Evolutionary conservation across 1,140 invertebrate species (phyloP).

Genomic region (Heterodera carotae): DNA sequence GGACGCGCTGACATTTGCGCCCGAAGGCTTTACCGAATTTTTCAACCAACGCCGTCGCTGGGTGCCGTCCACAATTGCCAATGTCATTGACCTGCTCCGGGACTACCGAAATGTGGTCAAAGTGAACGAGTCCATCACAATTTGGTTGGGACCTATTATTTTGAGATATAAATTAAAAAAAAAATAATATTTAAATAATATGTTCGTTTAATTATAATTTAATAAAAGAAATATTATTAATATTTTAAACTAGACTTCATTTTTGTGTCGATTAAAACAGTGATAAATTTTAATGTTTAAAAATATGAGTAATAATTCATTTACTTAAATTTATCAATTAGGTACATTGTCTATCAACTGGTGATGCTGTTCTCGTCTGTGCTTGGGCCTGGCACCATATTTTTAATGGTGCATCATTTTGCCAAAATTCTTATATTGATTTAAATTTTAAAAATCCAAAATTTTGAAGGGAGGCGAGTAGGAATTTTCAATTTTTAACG

Average conservation of each 20-base stretch:
- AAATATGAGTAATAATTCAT: no score
- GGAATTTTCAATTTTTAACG: no score
- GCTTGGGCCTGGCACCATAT: constrained; percentile 73
- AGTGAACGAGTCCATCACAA: constrained; percentile 71
- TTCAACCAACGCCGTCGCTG: constrained; percentile 72
- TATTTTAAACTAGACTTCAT: no score
- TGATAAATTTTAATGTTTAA: no score
- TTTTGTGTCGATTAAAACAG: no score
- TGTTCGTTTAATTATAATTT: no score
- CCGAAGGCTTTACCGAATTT: constrained; percentile 73
- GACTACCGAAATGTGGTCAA: constrained; percentile 69
- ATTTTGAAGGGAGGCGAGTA: no score
- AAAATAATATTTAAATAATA: no score
- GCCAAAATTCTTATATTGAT: no score
- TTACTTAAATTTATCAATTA: constrained; percentile 13
- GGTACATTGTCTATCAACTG: constrained; percentile 62
- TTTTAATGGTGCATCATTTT: constrained; percentile 68
- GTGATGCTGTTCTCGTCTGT: constrained; percentile 70
- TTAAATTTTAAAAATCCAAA: no score
- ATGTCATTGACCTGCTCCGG: constrained; percentile 72
- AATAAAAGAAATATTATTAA: no score
- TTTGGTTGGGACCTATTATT: constrained; percentile 66
- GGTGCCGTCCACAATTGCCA: constrained; percentile 74
- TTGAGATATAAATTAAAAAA: no score
- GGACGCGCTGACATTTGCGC: constrained; percentile 73